These are phyloP conservation scores for Canis aureus DNA, from an alignment of 2,113 vertebrate genomes.

Conservation along the genomic window DNA sequence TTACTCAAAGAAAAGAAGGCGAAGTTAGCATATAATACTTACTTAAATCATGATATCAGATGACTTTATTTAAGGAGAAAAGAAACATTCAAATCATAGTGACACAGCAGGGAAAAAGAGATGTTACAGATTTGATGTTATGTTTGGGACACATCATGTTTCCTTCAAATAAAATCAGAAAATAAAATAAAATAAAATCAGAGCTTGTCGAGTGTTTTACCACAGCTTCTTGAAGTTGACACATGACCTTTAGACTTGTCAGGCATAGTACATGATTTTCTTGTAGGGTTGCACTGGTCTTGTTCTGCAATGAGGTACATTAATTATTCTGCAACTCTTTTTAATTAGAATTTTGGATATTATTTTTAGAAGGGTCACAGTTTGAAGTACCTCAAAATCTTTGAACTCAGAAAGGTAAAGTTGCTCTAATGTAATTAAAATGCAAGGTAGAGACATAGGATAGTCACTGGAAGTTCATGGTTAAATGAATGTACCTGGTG, in stretches of 20 bases:
- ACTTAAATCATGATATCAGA: not conserved
- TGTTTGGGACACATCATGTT: not conserved
- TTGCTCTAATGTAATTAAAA: conserved; percentile 6
- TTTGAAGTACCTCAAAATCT: conserved; percentile 44
- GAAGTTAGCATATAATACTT: not conserved
- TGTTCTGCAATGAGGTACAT: not conserved
- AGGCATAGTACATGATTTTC: not conserved
- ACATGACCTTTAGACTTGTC: conserved; percentile 40
- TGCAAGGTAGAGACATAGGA: not conserved
- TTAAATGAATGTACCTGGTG: not conserved
- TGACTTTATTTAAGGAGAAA: not conserved
- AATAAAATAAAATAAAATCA: not conserved
- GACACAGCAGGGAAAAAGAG: not conserved
- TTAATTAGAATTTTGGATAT: conserved; percentile 26
- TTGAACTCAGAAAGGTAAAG: conserved; percentile 50
- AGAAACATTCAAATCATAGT: not conserved
- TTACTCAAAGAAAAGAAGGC: not conserved
- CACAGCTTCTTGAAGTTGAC: not conserved
- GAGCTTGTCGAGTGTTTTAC: not conserved
- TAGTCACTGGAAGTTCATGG: not conserved
- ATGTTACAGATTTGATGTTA: not conserved
- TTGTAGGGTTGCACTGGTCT: not conserved
- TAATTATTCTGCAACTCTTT: conserved; percentile 33
- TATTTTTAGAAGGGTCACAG: conserved; percentile 4
- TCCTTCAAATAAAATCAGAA: not conserved